Conservation (phyloP, 92 coral and sea anemone genomes). For the Porites divaricata region DNA sequence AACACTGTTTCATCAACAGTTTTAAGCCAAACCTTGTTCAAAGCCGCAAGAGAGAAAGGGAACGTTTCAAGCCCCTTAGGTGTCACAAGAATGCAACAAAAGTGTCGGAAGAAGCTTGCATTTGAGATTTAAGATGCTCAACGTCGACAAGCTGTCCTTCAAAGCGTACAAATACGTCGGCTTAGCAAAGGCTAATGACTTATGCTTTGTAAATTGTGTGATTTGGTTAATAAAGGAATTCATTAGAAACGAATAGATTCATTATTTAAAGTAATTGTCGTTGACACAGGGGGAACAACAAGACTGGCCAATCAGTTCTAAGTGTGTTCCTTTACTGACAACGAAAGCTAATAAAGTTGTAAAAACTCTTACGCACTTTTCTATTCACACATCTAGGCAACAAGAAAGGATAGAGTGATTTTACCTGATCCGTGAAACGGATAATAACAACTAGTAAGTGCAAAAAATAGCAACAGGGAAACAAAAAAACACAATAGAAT, state of each 20-base stretch:
- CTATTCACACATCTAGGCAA: background rate
- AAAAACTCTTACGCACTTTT: slow-evolving; percentile 15
- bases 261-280: slow-evolving; percentile 19
- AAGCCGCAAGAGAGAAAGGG: background rate
- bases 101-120: background rate
- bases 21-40: background rate
- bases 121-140: background rate
- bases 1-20: background rate
- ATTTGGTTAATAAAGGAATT: slow-evolving; percentile 49
- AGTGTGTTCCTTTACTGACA: slow-evolving; percentile 20
- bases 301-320: slow-evolving; percentile 6
- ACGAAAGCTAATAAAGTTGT: slow-evolving; percentile 43
- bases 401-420: too few relatives aligned
- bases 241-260: slow-evolving; percentile 26
- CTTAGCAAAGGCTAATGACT: slow-evolving; percentile 17
- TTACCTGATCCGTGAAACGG: too few relatives aligned
- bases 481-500: too few relatives aligned
- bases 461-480: too few relatives aligned
- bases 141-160: background rate
- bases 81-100: background rate
- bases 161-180: slow-evolving; percentile 19
- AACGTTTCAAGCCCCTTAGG: background rate
- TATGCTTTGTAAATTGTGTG: slow-evolving; percentile 16
- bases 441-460: too few relatives aligned
- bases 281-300: slow-evolving; percentile 23